Evolutionary conservation across 1,140 invertebrate species (phyloP).

Genomic region (Lordiphosa mommai): DNA sequence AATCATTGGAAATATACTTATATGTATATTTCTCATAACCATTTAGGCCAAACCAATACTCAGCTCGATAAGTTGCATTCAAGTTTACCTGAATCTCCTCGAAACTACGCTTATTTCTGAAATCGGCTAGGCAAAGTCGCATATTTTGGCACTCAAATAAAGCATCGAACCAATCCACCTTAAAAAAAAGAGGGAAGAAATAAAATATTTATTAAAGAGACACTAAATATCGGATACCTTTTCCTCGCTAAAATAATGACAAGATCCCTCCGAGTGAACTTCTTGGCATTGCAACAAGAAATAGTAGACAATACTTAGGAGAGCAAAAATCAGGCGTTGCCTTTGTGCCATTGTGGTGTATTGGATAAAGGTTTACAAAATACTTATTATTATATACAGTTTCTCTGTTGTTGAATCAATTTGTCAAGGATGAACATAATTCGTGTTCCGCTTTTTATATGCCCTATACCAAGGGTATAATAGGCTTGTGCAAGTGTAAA

Average conservation of each 20-base stretch:
- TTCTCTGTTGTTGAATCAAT: too few relatives aligned
- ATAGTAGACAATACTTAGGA: neutral
- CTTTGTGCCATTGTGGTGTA: too few relatives aligned
- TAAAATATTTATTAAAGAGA: neutral
- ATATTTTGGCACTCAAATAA: slow-evolving; percentile 6
- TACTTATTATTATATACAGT: too few relatives aligned
- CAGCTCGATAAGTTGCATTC: neutral
- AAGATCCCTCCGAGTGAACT: slow-evolving; percentile 1
- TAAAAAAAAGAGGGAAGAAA: neutral
- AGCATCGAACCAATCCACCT: slow-evolving; percentile 21
- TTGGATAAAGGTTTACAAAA: too few relatives aligned
- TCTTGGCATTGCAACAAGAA: too few relatives aligned
- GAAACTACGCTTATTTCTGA: neutral
- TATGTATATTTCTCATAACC: slow-evolving; percentile 3
- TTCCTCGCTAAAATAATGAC: slow-evolving; percentile 20
- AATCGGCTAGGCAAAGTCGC: slow-evolving; percentile 23
- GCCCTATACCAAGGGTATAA: too few relatives aligned
- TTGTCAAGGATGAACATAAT: too few relatives aligned
- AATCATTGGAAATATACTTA: slow-evolving; percentile 6
- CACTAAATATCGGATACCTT: slow-evolving; percentile 12
- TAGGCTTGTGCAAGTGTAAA: too few relatives aligned
- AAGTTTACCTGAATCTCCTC: neutral
- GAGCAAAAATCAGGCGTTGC: neutral
- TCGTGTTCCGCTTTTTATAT: too few relatives aligned
- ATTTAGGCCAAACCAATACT: slow-evolving; percentile 30